Conservation (phyloP, 2,797 vertebrate species). For the Bradypodion ventrale region DNA sequence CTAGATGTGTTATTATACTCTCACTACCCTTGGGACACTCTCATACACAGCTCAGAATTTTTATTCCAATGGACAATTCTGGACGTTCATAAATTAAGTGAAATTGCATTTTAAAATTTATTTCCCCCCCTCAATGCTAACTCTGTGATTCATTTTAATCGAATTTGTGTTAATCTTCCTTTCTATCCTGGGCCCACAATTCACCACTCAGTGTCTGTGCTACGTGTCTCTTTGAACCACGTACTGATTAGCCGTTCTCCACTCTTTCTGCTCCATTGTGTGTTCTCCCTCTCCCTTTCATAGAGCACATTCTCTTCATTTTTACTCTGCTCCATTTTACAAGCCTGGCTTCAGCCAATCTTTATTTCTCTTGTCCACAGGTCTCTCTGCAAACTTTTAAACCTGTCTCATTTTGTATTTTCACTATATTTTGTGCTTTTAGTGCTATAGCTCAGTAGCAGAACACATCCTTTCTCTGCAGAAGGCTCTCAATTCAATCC, state of each 20-base stretch:
- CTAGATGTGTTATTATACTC: not conserved
- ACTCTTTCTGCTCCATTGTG: not conserved
- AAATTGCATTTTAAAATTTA: no score
- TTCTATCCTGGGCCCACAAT: not conserved
- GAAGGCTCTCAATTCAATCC: no score
- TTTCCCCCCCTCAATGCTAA: not conserved
- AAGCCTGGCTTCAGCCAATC: not conserved
- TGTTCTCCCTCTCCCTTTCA: not conserved
- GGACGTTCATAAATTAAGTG: no score
- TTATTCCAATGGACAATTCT: no score
- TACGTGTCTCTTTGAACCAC: not conserved
- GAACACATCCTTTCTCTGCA: not conserved
- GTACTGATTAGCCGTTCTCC: no score
- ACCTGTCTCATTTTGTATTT: not conserved
- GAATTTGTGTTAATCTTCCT: not conserved
- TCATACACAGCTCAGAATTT: no score
- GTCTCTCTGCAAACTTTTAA: not conserved
- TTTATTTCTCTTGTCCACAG: not conserved
- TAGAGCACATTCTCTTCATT: not conserved
- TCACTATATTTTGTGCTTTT: not conserved
- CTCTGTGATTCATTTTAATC: not conserved
- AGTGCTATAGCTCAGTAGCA: not conserved
- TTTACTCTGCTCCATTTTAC: not conserved
- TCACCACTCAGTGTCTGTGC: no score
- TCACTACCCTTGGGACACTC: not conserved